Evolutionary conservation across 2,888 invertebrate species (phyloP), one percentile per base, ranked within the genome.

Genomic region (Tricholauxania praeusta): DNA sequence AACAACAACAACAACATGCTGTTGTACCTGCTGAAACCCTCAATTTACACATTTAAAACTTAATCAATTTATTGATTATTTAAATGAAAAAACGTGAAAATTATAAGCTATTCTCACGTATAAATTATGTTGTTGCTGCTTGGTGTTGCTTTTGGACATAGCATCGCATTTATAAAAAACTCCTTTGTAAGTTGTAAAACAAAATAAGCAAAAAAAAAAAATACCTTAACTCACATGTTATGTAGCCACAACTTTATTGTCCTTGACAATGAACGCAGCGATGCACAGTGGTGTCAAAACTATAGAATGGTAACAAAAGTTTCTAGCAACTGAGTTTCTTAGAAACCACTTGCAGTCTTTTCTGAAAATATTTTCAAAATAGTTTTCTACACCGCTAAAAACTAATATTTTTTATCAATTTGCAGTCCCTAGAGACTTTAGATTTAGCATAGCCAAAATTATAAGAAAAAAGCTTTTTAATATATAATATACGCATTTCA

Each of bases 261-360:
- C 78, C 78, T 78, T 78, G 78, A 74, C 78, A 78, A 76, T 78
- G 76, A 77, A 77, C 75, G 68, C 32, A 10, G 28, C 51, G 55
- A 47, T 3, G 22, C 64, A 19, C 14, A 47, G 28, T 28, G 28
- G 28, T 28, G 4, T 2, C 28, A 28, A 28, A 2, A 4, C 28
- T 4, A 3, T 3, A 28, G 28, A 28, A 3, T 28, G 3, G 28
- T 28, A 28, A 28, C 28, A 28, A 28, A 28, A 28, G 28, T 22
- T 2, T 22, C 3, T 22, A 22, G 22, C 3, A 3, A 22, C 22
- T 22, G 22, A 22, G 3, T 22, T 22, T 22, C 22, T 22, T 22
- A 22, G 22, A 1, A 22, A 22, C 3, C 22, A 22, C 22, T 22
- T 22, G 3, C 22, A 22, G 22, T 22, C 22, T 1, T 2, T 22